phyloP scores from a whole-genome alignment of 2,888 invertebrate species.

The Chrysotoxum bicinctum region DNA sequence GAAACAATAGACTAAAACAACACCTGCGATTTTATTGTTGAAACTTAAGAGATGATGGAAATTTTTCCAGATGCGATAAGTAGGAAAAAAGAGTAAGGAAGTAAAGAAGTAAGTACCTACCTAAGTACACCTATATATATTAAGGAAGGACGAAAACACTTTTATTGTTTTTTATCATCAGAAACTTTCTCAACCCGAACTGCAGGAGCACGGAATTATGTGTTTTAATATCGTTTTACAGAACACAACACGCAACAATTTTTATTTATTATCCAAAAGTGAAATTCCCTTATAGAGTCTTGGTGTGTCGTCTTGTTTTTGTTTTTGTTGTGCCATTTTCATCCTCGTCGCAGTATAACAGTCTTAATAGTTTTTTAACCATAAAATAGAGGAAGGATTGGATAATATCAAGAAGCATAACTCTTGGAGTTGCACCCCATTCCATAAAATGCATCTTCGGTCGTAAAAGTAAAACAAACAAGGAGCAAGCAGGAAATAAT shows the following conservation, averaged over 20 bases:
- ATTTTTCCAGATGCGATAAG: constrained; percentile 2
- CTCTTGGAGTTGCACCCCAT: constrained; percentile 9
- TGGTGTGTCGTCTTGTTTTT: background rate
- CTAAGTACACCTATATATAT: background rate
- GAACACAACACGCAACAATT: constrained; percentile 68
- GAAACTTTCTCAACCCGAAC: background rate
- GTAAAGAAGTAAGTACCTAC: constrained; percentile 11
- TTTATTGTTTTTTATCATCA: constrained; percentile 63
- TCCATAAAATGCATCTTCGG: constrained; percentile 17
- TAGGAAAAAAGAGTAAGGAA: background rate
- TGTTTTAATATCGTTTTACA: constrained; percentile 74
- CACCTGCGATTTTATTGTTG: constrained; percentile 26
- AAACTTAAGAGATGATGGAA: constrained; percentile 2
- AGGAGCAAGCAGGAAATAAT: constrained; percentile 56
- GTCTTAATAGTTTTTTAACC: constrained; percentile 29
- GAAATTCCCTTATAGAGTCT: constrained; percentile 42
- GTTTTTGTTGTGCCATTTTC: background rate
- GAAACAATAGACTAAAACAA: constrained; percentile 27
- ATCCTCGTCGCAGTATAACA: background rate
- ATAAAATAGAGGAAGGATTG: constrained; percentile 17
- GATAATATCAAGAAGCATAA: constrained; percentile 18
- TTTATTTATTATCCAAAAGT: constrained; percentile 62
- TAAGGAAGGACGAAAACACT: constrained; percentile 33
- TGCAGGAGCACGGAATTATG: constrained; percentile 66
- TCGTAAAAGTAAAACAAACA: constrained; percentile 37